A percentile compares a stretch with the other conserved stretches of the same genome.
phyloP scores from a whole-genome alignment of 1,140 invertebrate species.

The Belonocnema kinseyi region DNA sequence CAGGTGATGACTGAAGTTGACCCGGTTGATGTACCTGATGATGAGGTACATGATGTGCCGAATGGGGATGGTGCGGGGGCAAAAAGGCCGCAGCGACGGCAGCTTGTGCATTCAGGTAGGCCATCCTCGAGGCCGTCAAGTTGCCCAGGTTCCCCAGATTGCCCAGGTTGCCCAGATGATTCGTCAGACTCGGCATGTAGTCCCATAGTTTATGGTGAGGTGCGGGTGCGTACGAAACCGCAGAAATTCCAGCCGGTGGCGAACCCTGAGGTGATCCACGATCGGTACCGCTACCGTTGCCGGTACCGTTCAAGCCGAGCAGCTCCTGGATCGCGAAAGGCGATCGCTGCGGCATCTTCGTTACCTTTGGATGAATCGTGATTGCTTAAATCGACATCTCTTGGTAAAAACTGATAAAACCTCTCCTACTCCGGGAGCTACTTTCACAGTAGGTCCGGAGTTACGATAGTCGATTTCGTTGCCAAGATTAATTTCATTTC shows the following conservation, averaged over 20 bases:
- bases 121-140: slow-evolving; percentile 84
- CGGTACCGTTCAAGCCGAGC: slow-evolving; percentile 82
- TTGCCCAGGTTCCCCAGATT: slow-evolving; percentile 70
- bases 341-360: slow-evolving; percentile 86
- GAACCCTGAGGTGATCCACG: slow-evolving; percentile 73
- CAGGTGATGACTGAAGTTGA: slow-evolving; percentile 68
- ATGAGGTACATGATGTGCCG: slow-evolving; percentile 71
- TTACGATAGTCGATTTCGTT: neutral
- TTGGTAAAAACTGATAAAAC: neutral
- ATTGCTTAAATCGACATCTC: slow-evolving; percentile 49
- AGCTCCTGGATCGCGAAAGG: slow-evolving; percentile 95
- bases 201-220: slow-evolving; percentile 74
- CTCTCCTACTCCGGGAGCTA: neutral
- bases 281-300: slow-evolving; percentile 68
- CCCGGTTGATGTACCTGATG: slow-evolving; percentile 73
- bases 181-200: slow-evolving; percentile 73
- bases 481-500: slow-evolving; percentile 32
- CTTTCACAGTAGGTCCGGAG: slow-evolving; percentile 8
- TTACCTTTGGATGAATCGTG: slow-evolving; percentile 48
- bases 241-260: slow-evolving; percentile 75
- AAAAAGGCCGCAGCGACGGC: slow-evolving; percentile 91
- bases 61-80: slow-evolving; percentile 79
- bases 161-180: slow-evolving; percentile 69
- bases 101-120: slow-evolving; percentile 91
- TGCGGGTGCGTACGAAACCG: slow-evolving; percentile 73